Conservation (phyloP, 2,888 invertebrate genomes). For the Hylaea fasciaria region DNA sequence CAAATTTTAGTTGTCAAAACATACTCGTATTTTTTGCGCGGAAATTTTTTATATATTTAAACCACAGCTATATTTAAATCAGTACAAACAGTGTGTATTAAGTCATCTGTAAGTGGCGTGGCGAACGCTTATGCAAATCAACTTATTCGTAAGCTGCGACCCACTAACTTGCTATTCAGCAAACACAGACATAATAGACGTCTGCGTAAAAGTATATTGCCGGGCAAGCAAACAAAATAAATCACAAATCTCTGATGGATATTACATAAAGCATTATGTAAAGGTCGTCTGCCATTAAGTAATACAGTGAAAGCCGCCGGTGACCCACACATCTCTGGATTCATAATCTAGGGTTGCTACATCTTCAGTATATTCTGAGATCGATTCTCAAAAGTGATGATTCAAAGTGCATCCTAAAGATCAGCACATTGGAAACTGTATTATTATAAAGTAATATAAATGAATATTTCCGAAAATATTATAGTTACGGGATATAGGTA, state of each 20-base stretch:
- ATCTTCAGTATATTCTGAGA: neutral
- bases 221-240: constrained; percentile 41
- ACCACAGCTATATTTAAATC: neutral
- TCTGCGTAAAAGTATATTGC: constrained; percentile 29
- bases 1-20: too few relatives aligned
- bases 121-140: constrained; percentile 15
- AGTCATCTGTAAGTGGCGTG: neutral
- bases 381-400: too few relatives aligned
- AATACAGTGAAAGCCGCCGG: constrained; percentile 68
- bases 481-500: too few relatives aligned
- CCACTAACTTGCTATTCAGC: constrained; percentile 13
- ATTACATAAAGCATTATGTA: constrained; percentile 55
- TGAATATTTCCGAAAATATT: too few relatives aligned
- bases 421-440: too few relatives aligned
- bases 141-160: constrained; percentile 13
- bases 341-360: constrained; percentile 20
- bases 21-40: too few relatives aligned
- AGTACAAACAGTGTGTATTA: neutral
- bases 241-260: constrained; percentile 40
- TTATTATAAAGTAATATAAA: too few relatives aligned
- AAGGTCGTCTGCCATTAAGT: constrained; percentile 68
- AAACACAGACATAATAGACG: constrained; percentile 30
- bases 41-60: too few relatives aligned
- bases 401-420: too few relatives aligned
- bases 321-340: constrained; percentile 53